Conservation (phyloP, 2,888 invertebrate genomes). For the Drepanosiphum platanoidis region DNA sequence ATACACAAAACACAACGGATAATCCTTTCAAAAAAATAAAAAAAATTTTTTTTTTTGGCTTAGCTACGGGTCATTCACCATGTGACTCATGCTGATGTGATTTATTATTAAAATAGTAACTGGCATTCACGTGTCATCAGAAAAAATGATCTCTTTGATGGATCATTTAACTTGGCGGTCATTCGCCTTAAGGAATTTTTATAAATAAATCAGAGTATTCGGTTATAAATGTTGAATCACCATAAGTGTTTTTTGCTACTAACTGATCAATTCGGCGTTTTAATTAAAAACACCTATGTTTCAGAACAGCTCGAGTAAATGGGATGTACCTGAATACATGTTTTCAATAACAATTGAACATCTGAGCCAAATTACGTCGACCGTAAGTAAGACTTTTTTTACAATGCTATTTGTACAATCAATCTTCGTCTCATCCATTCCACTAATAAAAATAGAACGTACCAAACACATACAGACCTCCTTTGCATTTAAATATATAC, state of each 20-base stretch:
- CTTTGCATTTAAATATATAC: conserved; percentile 7
- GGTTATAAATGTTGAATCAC: conserved; percentile 11
- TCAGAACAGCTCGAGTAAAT: not conserved
- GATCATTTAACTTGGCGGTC: conserved; percentile 59
- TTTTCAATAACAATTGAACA: conserved; percentile 15
- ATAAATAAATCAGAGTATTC: conserved; percentile 37
- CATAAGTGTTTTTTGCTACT: not conserved
- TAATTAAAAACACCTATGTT: not conserved
- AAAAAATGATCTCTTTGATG: conserved; percentile 60
- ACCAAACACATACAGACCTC: not conserved
- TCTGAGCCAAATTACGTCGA: not conserved
- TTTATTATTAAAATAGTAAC: conserved; percentile 61
- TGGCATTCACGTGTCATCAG: conserved; percentile 54
- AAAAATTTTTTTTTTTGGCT: conserved; percentile 38
- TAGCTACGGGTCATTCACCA: conserved; percentile 58
- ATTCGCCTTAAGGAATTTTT: conserved; percentile 49
- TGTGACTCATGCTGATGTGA: conserved; percentile 59
- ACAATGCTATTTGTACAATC: not conserved
- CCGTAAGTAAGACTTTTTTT: not conserved
- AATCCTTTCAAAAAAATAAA: conserved; percentile 24
- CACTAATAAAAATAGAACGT: not conserved
- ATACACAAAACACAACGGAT: conserved; percentile 28
- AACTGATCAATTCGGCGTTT: not conserved
- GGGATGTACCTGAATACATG: not conserved
- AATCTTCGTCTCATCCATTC: conserved; percentile 15